Conservation (phyloP, 2,113 vertebrate genomes). For the Vicugna pacos region DNA sequence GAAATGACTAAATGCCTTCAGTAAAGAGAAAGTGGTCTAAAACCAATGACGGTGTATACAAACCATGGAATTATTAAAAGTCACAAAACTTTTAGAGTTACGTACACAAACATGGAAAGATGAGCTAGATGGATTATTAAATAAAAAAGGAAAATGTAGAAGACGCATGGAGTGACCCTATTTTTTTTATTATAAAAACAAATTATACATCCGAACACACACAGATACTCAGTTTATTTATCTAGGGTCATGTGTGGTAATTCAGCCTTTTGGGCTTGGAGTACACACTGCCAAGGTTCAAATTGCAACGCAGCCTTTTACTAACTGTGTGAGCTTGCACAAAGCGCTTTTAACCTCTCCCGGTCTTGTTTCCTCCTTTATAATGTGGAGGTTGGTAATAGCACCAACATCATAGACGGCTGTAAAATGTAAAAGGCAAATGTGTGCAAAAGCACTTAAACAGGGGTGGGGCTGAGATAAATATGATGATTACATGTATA, state of each 20-base stretch:
- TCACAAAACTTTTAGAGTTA: background rate
- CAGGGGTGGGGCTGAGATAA: background rate
- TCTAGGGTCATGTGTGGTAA: background rate
- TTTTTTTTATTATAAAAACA: background rate
- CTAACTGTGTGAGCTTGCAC: background rate
- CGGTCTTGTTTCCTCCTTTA: background rate
- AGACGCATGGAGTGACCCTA: background rate
- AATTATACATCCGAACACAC: background rate
- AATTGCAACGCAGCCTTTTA: background rate
- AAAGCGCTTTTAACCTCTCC: background rate
- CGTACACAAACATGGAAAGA: background rate
- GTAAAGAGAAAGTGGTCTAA: background rate
- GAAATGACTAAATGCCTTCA: background rate
- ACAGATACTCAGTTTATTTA: background rate
- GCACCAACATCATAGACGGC: background rate
- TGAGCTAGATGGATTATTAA: background rate
- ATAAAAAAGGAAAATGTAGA: background rate
- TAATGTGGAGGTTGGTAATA: background rate
- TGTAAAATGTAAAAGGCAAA: background rate
- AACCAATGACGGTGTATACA: background rate
- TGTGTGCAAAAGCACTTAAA: background rate
- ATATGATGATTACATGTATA: background rate
- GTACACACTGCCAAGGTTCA: accelerated
- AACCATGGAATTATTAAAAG: background rate
- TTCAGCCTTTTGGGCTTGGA: background rate